phyloP scores from a whole-genome alignment of 1,140 invertebrate species.

The Drosophila arizonae region DNA sequence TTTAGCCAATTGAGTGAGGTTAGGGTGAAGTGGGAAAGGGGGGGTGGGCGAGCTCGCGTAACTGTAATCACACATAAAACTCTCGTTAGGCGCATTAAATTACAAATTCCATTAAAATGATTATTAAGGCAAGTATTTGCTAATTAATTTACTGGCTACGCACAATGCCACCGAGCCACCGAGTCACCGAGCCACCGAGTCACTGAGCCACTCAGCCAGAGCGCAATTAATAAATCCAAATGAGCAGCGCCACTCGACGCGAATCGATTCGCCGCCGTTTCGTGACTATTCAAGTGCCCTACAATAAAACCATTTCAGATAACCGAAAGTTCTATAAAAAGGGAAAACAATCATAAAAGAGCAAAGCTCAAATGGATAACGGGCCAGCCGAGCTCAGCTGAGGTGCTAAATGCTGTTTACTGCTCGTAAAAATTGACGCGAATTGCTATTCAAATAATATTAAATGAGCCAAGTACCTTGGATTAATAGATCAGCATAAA shows the following conservation, averaged over 20 bases:
- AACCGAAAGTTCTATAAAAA: conserved; percentile 1
- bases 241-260: conserved; percentile 57
- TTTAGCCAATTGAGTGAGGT: neutral
- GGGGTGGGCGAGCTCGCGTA: neutral
- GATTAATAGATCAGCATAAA: neutral
- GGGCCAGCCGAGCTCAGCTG: too few species aligned
- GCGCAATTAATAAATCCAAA: conserved; percentile 81
- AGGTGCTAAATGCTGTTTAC: conserved; percentile 18
- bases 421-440: conserved; percentile 18
- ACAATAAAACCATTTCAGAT: conserved; percentile 35
- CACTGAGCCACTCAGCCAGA: conserved; percentile 21
- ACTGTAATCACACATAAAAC: conserved; percentile 77
- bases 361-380: conserved; percentile 3
- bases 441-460: neutral
- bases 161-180: conserved; percentile 53
- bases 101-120: conserved; percentile 82
- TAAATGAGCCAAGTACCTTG: neutral
- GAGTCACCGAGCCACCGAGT: too few species aligned
- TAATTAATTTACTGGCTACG: conserved; percentile 81
- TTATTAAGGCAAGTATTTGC: conserved; percentile 80
- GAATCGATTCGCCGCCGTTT: conserved; percentile 10
- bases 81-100: conserved; percentile 82
- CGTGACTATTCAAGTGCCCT: conserved; percentile 49
- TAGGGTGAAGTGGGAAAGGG: neutral
- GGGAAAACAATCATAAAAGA: neutral